Conservation (phyloP, 30 jellyfish, hydroid and myxozoan genomes). For the Cassiopea xamachana region DNA sequence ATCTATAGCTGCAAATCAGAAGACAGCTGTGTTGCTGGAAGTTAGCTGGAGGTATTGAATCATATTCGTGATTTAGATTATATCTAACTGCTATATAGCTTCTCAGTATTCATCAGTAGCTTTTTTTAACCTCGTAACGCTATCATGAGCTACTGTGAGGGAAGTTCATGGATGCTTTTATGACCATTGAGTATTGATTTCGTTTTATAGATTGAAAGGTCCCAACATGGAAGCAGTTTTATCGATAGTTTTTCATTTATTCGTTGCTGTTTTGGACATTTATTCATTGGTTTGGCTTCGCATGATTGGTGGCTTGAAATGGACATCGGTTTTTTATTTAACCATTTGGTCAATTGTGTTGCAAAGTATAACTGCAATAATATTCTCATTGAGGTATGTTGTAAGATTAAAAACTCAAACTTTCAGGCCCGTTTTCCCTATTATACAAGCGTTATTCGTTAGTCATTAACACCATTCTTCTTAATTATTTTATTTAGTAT, state of each 20-base stretch:
- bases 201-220: background rate
- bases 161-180: no score
- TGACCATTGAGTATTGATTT: background rate
- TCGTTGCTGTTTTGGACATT: slow-evolving; percentile 29
- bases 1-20: no score
- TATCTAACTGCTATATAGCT: no score
- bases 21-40: no score
- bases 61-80: no score
- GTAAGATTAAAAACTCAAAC: background rate
- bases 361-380: slow-evolving; percentile 27
- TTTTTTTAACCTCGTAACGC: no score
- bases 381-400: slow-evolving; percentile 39
- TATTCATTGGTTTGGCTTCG: slow-evolving; percentile 59
- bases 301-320: slow-evolving; percentile 59
- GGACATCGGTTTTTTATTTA: slow-evolving; percentile 46
- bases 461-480: no score
- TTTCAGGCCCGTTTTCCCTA: no score
- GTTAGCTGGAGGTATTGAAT: no score
- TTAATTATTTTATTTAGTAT: background rate
- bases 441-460: no score
- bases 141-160: no score
- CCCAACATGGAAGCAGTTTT: slow-evolving; percentile 5
- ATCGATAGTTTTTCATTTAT: slow-evolving; percentile 13
- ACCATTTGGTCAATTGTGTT: slow-evolving; percentile 60
- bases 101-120: no score